These are phyloP conservation scores for Rotaria magnacalcarata DNA, from an alignment of 2,888 invertebrate genomes.

Conservation along the genomic window DNA sequence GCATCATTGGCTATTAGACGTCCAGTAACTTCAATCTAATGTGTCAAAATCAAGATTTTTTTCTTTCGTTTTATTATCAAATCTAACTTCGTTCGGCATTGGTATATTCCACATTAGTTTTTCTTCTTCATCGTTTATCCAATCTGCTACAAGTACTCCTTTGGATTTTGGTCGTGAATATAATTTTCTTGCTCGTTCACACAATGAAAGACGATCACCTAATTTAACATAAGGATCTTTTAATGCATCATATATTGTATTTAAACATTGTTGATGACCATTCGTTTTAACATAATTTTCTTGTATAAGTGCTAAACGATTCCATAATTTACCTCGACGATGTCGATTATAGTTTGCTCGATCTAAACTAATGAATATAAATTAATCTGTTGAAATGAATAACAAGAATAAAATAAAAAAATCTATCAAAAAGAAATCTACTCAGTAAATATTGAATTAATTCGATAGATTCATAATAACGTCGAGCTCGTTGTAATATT, in stretches of 20 bases:
- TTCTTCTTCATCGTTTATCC: not conserved
- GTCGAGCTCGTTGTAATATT: constrained; percentile 29
- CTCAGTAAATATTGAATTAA: constrained; percentile 19
- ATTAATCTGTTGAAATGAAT: not conserved
- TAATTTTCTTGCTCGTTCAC: constrained; percentile 35
- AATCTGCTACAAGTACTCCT: not conserved
- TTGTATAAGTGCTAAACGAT: constrained; percentile 27
- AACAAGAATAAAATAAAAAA: not conserved
- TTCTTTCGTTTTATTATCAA: too few species aligned
- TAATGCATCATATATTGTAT: not conserved
- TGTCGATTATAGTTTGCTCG: not conserved
- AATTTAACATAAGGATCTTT: constrained; percentile 7
- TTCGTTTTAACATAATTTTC: constrained; percentile 25
- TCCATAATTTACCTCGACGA: constrained; percentile 35
- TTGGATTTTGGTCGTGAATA: not conserved
- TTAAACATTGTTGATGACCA: constrained; percentile 24
- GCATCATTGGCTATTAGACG: constrained; percentile 16
- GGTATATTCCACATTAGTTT: not conserved
- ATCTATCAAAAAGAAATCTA: not conserved
- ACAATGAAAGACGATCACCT: constrained; percentile 15
- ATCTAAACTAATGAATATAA: not conserved
- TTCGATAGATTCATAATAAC: not conserved
- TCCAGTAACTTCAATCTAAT: constrained; percentile 16
- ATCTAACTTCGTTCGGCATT: not conserved
- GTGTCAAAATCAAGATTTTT: not conserved